Base-by-base conservation (phyloP, 64 coral and sea anemone species). In the Pachyseris speciosa region DNA sequence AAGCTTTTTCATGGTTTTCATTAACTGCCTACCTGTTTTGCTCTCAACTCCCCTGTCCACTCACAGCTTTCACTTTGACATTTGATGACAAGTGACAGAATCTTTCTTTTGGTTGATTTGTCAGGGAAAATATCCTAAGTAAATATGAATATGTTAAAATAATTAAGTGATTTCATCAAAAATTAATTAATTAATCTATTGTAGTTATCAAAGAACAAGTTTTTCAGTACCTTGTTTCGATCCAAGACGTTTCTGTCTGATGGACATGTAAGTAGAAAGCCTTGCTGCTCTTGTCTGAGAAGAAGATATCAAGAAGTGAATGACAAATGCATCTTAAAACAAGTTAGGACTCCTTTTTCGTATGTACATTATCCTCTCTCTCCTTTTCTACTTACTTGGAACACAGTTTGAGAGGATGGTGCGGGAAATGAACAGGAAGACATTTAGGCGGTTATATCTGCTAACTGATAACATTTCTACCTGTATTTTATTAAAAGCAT, bases 1-100 rank as follows among this genome's bases (percentile, higher is more conserved):
- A n/a, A n/a, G n/a, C n/a, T n/a, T n/a, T n/a, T n/a, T n/a, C n/a
- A n/a, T n/a, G n/a, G n/a, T n/a, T n/a, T n/a, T n/a, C n/a, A n/a
- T n/a, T n/a, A n/a, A n/a, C n/a, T n/a, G n/a, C n/a, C n/a, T n/a
- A 83, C 78, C 78, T 83, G 36, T 6, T 38, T 37, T 0, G 20
- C 52, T 61, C 78, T 52, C 15, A 83, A 31, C 52, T 60, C 78
- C 19, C 78, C 78, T 17, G 2, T n/a, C 78, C 78, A 83, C 16
- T 31, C 44, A 30, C 78, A 83, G 29, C 52, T 51, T 33, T 83
- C 32, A 53, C 37, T 63, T 7, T 25, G 78, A 83, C 78, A 83
- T 36, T 83, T 83, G 26, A 83, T 60, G 32, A 19, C 7, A 1
- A 83, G 58, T 39, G 78, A 83, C 26, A 83, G 28, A 55, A 83